Percentiles rank a stretch among this genome's conserved stretches.
phyloP scores from a whole-genome alignment of 2,888 invertebrate genomes.

The Phortica okadai region DNA sequence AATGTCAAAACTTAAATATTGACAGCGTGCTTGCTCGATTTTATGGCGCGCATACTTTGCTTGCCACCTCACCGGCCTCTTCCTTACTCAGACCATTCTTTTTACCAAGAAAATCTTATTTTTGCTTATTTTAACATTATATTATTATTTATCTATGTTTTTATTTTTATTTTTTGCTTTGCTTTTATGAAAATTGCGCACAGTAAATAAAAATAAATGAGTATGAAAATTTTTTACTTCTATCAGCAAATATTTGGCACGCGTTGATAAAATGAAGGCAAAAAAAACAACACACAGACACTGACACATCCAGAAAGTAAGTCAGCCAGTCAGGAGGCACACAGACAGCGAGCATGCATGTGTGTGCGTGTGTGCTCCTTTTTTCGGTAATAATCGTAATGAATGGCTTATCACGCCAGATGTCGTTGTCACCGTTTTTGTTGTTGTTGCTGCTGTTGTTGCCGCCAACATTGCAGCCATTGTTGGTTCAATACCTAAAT shows the following conservation, averaged over 20 bases:
- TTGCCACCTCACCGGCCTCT: background rate
- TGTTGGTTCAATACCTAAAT: constrained; percentile 62
- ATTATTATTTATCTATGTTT: background rate
- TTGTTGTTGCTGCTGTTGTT: constrained; percentile 31
- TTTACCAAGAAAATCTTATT: too few relatives aligned
- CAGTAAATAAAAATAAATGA: constrained; percentile 71
- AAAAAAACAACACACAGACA: constrained; percentile 16
- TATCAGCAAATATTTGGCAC: constrained; percentile 63
- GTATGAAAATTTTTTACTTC: constrained; percentile 69
- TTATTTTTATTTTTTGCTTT: constrained; percentile 30
- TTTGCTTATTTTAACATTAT: background rate
- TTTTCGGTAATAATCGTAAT: constrained; percentile 67
- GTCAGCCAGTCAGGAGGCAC: too few relatives aligned
- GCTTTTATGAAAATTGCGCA: constrained; percentile 67
- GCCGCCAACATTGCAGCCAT: constrained; percentile 50
- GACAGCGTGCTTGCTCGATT: constrained; percentile 47
- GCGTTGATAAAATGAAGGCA: background rate
- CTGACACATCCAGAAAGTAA: background rate
- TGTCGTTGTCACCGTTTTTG: constrained; percentile 63
- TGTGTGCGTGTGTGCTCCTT: background rate
- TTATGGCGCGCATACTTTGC: background rate
- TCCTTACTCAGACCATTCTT: too few relatives aligned
- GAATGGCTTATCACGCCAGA: constrained; percentile 71
- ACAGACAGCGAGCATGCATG: background rate
- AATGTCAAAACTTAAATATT: constrained; percentile 69